These are phyloP conservation scores for Pterobdella sp. DNA, from an alignment of 2,888 invertebrate genomes.

Conservation along the genomic window DNA sequence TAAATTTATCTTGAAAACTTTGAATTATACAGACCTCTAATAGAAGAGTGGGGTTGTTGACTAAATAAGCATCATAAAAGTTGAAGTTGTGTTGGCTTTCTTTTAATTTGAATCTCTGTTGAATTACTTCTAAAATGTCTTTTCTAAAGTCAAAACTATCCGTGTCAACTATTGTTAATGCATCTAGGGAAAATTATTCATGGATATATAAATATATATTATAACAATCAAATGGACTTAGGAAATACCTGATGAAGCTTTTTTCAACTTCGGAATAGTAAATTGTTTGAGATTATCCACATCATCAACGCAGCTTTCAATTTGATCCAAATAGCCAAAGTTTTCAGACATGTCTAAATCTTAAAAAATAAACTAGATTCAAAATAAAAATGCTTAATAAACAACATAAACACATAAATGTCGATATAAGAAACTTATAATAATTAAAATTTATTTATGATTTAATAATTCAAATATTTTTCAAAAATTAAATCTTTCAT, in stretches of 20 bases:
- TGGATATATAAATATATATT: neutral
- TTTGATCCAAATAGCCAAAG: neutral
- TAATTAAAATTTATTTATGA: too few species aligned
- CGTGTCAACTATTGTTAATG: neutral
- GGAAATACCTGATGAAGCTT: conserved; percentile 20
- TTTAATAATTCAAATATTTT: too few species aligned
- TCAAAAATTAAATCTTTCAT: too few species aligned
- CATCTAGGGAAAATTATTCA: conserved; percentile 7
- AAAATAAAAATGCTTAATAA: too few species aligned
- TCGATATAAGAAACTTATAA: too few species aligned
- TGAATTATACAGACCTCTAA: conserved; percentile 15
- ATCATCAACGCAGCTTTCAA: neutral
- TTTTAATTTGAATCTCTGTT: conserved; percentile 19
- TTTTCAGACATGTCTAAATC: neutral
- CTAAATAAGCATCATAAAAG: conserved; percentile 15
- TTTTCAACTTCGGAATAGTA: conserved; percentile 23
- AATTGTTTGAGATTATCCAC: conserved; percentile 25
- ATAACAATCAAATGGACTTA: neutral
- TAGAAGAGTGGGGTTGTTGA: conserved; percentile 17
- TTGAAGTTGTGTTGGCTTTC: conserved; percentile 10
- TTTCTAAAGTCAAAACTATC: conserved; percentile 19
- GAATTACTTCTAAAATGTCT: conserved; percentile 24
- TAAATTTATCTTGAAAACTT: neutral
- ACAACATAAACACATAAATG: too few species aligned
- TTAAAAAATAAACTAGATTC: too few species aligned